A percentile compares a stretch with the other conserved stretches of the same genome.
Evolutionary conservation across 2,888 invertebrate species (phyloP).

Genomic region (Anthophora plumipes): DNA sequence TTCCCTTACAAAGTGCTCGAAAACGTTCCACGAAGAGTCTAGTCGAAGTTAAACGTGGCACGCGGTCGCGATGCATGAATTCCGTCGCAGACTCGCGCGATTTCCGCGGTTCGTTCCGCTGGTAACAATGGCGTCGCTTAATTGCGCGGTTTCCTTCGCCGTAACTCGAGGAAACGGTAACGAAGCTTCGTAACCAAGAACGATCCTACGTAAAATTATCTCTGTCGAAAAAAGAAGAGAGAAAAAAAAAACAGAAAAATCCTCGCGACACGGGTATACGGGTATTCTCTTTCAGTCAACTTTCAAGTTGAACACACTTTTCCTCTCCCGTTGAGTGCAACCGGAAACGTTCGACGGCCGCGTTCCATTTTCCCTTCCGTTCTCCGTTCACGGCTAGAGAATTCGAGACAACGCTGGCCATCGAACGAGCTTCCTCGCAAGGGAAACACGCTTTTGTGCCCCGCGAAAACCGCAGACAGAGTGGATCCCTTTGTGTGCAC

Average conservation of each 20-base stretch:
- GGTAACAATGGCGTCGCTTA: constrained; percentile 26
- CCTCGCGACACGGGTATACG: background rate
- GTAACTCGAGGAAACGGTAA: constrained; percentile 8
- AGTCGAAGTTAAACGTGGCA: background rate
- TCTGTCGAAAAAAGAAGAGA: background rate
- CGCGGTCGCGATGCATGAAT: background rate
- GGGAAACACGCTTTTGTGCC: constrained; percentile 2
- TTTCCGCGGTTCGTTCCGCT: constrained; percentile 20
- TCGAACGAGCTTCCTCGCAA: constrained; percentile 41
- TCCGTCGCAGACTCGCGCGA: constrained; percentile 7
- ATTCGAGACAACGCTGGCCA: constrained; percentile 6
- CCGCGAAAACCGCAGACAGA: constrained; percentile 28
- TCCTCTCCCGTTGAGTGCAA: background rate
- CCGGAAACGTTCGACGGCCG: constrained; percentile 38
- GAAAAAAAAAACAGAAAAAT: background rate
- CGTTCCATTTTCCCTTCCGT: constrained; percentile 45
- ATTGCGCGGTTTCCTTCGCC: constrained; percentile 28
- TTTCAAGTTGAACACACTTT: constrained; percentile 29
- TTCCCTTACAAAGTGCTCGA: background rate
- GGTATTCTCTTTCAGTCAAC: constrained; percentile 1
- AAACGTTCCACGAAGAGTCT: background rate
- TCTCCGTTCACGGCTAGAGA: background rate
- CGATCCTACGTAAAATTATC: background rate
- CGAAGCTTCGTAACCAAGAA: background rate
- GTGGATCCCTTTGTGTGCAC: constrained; percentile 35